Evolutionary conservation across 2,113 vertebrate species (phyloP), one percentile per base, ranked within the genome.

Genomic region (Pipra filicauda): DNA sequence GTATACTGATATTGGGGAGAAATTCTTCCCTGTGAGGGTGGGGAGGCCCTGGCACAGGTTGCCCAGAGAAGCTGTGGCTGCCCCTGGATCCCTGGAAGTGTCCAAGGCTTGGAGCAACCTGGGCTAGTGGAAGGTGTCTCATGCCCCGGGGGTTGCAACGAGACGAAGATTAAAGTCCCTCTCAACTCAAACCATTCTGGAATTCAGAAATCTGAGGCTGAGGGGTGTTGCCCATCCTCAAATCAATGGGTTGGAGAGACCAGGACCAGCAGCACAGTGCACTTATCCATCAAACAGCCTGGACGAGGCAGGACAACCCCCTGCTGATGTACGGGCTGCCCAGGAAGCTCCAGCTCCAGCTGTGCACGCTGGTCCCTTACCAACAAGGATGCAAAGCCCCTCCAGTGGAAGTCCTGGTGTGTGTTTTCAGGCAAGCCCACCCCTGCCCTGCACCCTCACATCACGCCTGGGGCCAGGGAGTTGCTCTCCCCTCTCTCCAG

Each of bases 391-490:
- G 59, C 21, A 30, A 85, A 24, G 4, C 11, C 21, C 8, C 11
- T 20, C 28, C 24, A 2, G 11, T 1, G 2, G 55, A 91, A 62
- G n/a, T 15, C 24, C 52, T 72, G 22, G 0, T 2, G 0, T 0
- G 9, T 3, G 1, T 23, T 79, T 67, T 6, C 33, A 61, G 70
- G 7, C 20, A 12, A 66, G 39, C 15, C 39, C 70, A 39, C 10
- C 21, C 1, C 51, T 3, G 23, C n/a, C 17, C 58, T 8, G 12
- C 18, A 13, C 14, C 31, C 49, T 37, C 11, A 6, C 49, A 14
- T 35, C 43, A 8, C 0, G 0, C 28, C 41, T 30, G 39, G 48
- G 39, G 3, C 35, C 19, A 12, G 43, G 46, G 43, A 48, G 52
- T 19, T 0, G 0, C 22, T 55, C 9, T 83, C n/a, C 49, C n/a